Conservation (phyloP, 2,113 vertebrate species). For the Chlorodrepanis virens region DNA sequence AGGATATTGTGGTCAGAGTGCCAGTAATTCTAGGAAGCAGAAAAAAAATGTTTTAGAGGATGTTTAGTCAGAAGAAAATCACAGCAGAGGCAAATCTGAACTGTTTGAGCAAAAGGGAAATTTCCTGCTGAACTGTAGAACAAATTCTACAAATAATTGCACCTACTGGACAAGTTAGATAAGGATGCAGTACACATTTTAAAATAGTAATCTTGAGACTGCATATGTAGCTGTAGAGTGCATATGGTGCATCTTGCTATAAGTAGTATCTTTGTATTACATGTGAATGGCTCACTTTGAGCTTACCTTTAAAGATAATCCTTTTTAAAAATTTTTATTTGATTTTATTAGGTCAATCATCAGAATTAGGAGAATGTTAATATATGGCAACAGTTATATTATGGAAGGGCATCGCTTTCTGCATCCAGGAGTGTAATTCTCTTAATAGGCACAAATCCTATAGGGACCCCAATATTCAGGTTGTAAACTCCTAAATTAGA, state of each 20-base stretch:
- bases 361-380: neutral
- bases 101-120: slow-evolving; percentile 36
- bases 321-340: neutral
- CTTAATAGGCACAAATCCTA: neutral
- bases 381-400: neutral
- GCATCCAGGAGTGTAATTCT: neutral
- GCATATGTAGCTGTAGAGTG: neutral
- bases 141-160: slow-evolving; percentile 59
- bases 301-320: neutral
- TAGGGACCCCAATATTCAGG: neutral
- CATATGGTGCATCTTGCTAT: neutral
- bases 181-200: slow-evolving; percentile 33
- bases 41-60: slow-evolving; percentile 31
- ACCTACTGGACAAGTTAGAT: slow-evolving; percentile 58
- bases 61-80: slow-evolving; percentile 56
- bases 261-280: slow-evolving; percentile 2
- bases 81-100: slow-evolving; percentile 27
- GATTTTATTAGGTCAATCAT: neutral
- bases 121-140: slow-evolving; percentile 50
- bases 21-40: slow-evolving; percentile 40
- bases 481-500: neutral
- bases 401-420: neutral
- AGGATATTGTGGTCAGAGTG: slow-evolving; percentile 33
- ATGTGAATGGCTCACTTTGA: neutral
- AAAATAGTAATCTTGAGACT: slow-evolving; percentile 53